Conservation (phyloP, 2,888 invertebrate genomes). For the Idaea aversata region DNA sequence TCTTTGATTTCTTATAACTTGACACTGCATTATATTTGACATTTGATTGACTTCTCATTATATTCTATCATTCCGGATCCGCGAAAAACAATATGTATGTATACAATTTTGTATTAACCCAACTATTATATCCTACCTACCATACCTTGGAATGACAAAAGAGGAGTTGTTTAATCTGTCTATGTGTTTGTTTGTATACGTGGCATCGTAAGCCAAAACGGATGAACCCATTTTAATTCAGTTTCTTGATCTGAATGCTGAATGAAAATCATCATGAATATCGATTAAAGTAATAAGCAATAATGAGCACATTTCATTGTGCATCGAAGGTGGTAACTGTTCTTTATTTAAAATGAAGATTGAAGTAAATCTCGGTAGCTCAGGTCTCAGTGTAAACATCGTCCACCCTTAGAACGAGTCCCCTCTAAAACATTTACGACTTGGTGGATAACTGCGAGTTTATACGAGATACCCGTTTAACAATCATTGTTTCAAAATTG, state of each 20-base stretch:
- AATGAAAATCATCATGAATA: too few relatives aligned
- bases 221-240: not conserved
- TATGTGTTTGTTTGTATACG: too few relatives aligned
- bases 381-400: not conserved
- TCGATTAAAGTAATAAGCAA: too few relatives aligned
- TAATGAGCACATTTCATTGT: too few relatives aligned
- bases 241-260: not conserved
- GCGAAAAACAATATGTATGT: too few relatives aligned
- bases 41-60: not conserved
- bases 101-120: too few relatives aligned
- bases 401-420: not conserved
- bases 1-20: not conserved
- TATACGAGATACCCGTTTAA: not conserved
- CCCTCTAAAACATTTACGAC: not conserved
- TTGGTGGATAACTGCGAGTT: not conserved
- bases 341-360: not conserved
- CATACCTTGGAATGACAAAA: too few relatives aligned
- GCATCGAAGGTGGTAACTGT: not conserved
- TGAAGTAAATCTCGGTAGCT: not conserved
- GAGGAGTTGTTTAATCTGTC: too few relatives aligned
- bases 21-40: not conserved
- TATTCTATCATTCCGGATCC: not conserved
- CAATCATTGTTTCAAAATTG: slow-evolving; percentile 1
- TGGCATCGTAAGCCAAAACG: too few relatives aligned
- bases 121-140: too few relatives aligned